Evolutionary conservation across 2,113 vertebrate species (phyloP), one percentile per base, ranked within the genome.

Genomic region (Odocoileus hemionus): DNA sequence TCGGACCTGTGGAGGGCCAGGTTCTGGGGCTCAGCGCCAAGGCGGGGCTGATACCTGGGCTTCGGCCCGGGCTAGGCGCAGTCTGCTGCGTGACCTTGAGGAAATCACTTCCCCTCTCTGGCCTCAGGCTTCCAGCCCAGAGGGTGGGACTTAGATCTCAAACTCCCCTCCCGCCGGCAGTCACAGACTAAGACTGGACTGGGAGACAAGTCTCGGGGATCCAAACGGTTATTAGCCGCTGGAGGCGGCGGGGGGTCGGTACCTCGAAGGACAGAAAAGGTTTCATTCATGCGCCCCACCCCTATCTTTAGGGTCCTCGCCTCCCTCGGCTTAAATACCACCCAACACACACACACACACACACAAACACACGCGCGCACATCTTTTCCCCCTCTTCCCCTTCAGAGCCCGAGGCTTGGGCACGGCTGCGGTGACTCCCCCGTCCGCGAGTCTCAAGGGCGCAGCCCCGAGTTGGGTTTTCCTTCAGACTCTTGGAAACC

Each of bases 11-110:
- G 47, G 33, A 50, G 61, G 28, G 16, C 50, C 5, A 19, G n/a
- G 50, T 64, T 91, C 52, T 3, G 33, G 86, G 36, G 10, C 6
- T 5, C 52, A 36, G 8, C 85, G 88, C 47, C 47, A 10, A 36
- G 47, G 47, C 50, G 28, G 47, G 6, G 17, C 52, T 0, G 50
- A 89, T 93, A 86, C 86, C 93, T 97, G 95, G 78, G 86, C 80
- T 96, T 3, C 4, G 55, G 79, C 67, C 11, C 13, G 0, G 55
- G 26, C 58, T 57, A 23, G 2, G 47, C 3, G 33, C 36, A 3
- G 67, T 86, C 43, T 14, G 89, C 96, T 78, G 91, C 67, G 96
- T 95, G 98, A 97, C 97, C 96, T 97, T 98, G 97, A 97, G 83
- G 89, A 94, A 97, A 89, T 91, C 86, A 89, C 94, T 94, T 94